Base-by-base conservation (phyloP, 2,888 invertebrate genomes). In the Aquatica leii region DNA sequence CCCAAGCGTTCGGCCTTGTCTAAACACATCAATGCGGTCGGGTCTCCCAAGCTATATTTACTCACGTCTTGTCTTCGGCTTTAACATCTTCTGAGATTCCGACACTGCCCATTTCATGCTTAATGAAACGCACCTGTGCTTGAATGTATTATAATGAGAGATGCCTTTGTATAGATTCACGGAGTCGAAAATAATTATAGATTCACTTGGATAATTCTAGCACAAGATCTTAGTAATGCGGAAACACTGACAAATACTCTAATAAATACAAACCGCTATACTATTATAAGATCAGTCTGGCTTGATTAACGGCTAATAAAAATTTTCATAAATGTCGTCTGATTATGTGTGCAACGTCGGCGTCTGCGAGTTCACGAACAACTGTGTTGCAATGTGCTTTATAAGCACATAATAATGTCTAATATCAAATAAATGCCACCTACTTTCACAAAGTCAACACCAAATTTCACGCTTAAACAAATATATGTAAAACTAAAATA, bases 111-210 rank as follows among this genome's bases (percentile, higher is more conserved):
- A 71, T 73, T 73, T 74, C 73, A 72, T 69, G 74, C 69, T 69
- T 73, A 73, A 74, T 73, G 73, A 73, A 73, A 69, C 71, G 66
- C 73, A 74, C 74, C 74, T 74, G 74, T 59, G 70, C 61, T 64
- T 58, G 62, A 62, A 66, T 58, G 51, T 58, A 34, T 65, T 58
- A 65, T 57, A 61, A 46, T 52, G 46, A n/a, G 51, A 24, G 21
- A 57, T 49, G 48, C 52, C 57, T 61, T 61, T 61, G 61, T 61
- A 37, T 50, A 56, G 48, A 40, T 56, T 56, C 52, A 56, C 43
- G 50, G 46, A 56, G 51, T 61, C 24, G 56, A 61, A 60, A 61
- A 51, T 61, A 61, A 61, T 61, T 61, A 50, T 56, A 61, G 46
- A 31, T 46, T 46, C 40, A 41, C 48, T 14, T 14, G 37, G 37